Evolutionary conservation across 2,113 vertebrate genomes (phyloP).

Genomic region (Pionites leucogaster): DNA sequence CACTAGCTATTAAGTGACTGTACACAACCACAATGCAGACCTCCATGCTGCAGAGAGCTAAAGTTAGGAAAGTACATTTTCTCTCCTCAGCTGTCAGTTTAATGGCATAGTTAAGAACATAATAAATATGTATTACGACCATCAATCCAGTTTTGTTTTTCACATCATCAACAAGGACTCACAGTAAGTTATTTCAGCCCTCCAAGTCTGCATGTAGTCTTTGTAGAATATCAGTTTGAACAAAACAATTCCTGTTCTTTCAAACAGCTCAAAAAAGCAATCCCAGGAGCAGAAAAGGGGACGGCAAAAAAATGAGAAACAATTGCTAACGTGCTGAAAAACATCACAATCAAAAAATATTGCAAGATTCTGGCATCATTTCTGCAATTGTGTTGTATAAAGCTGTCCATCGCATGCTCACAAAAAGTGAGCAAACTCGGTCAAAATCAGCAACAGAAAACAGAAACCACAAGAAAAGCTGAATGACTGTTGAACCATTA

Average conservation of each 20-base stretch:
- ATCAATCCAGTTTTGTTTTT: background rate
- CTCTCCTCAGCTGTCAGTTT: background rate
- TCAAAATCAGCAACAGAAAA: background rate
- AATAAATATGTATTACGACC: background rate
- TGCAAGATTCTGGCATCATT: background rate
- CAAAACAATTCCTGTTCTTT: background rate
- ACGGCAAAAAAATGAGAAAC: background rate
- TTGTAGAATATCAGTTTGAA: background rate
- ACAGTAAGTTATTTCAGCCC: background rate
- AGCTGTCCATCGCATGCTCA: background rate
- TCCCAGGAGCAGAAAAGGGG: background rate
- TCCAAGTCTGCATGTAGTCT: background rate
- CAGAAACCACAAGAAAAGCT: background rate
- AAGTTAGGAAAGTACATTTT: background rate
- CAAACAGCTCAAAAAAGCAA: background rate
- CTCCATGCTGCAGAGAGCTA: background rate
- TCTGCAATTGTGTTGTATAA: background rate
- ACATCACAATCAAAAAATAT: background rate
- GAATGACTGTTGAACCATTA: background rate
- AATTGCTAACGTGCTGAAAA: background rate
- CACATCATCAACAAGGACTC: background rate
- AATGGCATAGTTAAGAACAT: background rate
- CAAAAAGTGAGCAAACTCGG: background rate
- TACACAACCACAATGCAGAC: background rate
- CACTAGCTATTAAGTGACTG: background rate